A percentile compares a stretch with the other conserved stretches of the same genome.
Evolutionary conservation across 2,113 vertebrate species (phyloP).

Genomic region (Hystrix cristata): DNA sequence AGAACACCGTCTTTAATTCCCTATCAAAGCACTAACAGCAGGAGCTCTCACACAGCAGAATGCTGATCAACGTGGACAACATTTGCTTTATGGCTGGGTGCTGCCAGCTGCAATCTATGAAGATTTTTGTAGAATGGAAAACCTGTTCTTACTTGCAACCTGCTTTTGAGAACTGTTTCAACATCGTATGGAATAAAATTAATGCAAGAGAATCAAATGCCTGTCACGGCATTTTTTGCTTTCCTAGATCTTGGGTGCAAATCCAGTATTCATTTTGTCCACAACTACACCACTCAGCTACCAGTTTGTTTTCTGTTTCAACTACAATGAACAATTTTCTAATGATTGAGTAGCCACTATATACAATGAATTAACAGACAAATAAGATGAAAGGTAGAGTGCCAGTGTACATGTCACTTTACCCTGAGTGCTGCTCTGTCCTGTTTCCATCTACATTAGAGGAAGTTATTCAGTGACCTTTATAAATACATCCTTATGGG

Average conservation of each 20-base stretch:
- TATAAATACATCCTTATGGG: not conserved
- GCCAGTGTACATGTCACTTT: not conserved
- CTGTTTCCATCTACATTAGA: not conserved
- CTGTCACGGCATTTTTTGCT: slow-evolving; percentile 5
- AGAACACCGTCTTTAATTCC: not conserved
- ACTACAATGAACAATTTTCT: slow-evolving; percentile 36
- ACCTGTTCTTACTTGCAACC: slow-evolving; percentile 24
- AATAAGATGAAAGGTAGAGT: not conserved
- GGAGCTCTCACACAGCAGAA: not conserved
- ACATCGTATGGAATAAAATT: slow-evolving; percentile 36
- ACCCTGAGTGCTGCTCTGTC: not conserved
- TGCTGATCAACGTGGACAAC: not conserved
- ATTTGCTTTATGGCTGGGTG: not conserved
- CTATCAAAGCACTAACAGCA: not conserved
- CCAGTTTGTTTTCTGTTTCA: slow-evolving; percentile 45
- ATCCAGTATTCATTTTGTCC: not conserved
- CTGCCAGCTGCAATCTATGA: not conserved
- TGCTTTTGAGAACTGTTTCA: not conserved
- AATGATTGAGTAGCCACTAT: not conserved
- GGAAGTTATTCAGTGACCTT: not conserved
- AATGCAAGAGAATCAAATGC: not conserved
- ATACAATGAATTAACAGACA: slow-evolving; percentile 4
- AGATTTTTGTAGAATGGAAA: slow-evolving; percentile 35
- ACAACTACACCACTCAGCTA: not conserved
- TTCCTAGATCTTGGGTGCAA: not conserved